Evolutionary conservation across 2,888 invertebrate genomes (phyloP).

Genomic region (Geophilus truncorum): DNA sequence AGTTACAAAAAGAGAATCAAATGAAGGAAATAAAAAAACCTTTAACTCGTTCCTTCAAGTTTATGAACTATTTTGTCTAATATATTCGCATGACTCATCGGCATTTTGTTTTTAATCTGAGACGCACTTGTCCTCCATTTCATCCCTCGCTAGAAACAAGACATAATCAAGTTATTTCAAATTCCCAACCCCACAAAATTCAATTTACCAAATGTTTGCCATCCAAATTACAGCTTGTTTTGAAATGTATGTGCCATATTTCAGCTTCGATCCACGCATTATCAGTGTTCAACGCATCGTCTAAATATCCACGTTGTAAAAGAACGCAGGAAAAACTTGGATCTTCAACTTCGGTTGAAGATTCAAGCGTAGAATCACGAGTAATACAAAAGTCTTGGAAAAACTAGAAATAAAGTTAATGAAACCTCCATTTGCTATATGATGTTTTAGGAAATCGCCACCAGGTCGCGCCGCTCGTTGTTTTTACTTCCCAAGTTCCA

Average conservation of each 20-base stretch:
- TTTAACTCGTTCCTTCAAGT: constrained; percentile 5
- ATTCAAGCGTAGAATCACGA: background rate
- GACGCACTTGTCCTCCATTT: background rate
- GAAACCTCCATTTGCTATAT: no score
- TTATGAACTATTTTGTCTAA: constrained; percentile 19
- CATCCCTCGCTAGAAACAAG: background rate
- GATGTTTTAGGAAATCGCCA: no score
- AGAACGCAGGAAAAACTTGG: constrained; percentile 35
- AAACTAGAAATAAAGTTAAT: constrained; percentile 7
- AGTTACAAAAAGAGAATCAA: no score
- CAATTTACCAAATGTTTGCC: constrained; percentile 21
- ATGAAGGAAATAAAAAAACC: no score
- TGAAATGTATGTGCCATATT: constrained; percentile 41
- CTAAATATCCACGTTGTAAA: constrained; percentile 47
- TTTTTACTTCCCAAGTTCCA: no score
- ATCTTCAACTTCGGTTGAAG: background rate
- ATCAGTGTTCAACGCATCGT: constrained; percentile 47
- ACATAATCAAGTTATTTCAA: background rate
- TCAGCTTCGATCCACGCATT: constrained; percentile 43
- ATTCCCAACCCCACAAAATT: background rate
- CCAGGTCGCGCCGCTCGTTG: no score
- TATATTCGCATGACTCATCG: background rate
- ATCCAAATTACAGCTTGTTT: constrained; percentile 5
- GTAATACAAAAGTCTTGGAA: background rate
- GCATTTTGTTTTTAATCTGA: constrained; percentile 8